A percentile compares a stretch with the other conserved stretches of the same genome.
Evolutionary conservation across 1,140 invertebrate species (phyloP).

Genomic region (Drepana arcuata): DNA sequence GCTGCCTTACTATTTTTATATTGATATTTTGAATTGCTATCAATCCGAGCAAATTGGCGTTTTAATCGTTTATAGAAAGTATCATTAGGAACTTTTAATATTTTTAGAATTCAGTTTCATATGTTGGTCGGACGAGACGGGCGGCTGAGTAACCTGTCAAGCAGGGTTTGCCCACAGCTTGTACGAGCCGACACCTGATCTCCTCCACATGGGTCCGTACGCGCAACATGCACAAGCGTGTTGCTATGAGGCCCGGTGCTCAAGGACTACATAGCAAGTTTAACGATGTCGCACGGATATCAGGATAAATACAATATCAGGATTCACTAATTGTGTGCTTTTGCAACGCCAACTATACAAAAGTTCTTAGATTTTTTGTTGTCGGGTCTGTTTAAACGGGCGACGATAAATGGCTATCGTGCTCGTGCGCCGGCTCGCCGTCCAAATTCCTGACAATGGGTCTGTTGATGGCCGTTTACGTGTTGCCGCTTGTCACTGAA

Average conservation of each 20-base stretch:
- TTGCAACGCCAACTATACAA: no score
- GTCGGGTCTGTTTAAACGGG: constrained; percentile 33
- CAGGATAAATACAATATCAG: no score
- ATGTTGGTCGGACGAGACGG: constrained; percentile 21
- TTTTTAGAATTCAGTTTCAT: constrained; percentile 42
- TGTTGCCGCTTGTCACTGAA: constrained; percentile 26
- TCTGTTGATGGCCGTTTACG: constrained; percentile 23
- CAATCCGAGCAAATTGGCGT: constrained; percentile 8
- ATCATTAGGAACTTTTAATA: constrained; percentile 14
- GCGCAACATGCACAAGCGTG: constrained; percentile 38
- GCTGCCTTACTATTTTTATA: no score
- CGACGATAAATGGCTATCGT: constrained; percentile 28
- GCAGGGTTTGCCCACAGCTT: constrained; percentile 51
- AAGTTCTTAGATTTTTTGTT: no score
- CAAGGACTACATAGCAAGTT: constrained; percentile 25
- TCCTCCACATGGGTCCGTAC: no score
- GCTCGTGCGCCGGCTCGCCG: constrained; percentile 31
- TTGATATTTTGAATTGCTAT: constrained; percentile 8
- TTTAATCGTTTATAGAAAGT: constrained; percentile 4
- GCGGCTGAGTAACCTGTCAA: constrained; percentile 43
- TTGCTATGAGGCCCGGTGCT: constrained; percentile 35
- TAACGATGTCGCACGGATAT: constrained; percentile 19
- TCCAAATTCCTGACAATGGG: constrained; percentile 41
- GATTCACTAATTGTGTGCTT: no score
- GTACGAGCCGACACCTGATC: constrained; percentile 57